Evolutionary conservation across 1,140 invertebrate genomes (phyloP).

Genomic region (Thaumatotibia leucotreta): DNA sequence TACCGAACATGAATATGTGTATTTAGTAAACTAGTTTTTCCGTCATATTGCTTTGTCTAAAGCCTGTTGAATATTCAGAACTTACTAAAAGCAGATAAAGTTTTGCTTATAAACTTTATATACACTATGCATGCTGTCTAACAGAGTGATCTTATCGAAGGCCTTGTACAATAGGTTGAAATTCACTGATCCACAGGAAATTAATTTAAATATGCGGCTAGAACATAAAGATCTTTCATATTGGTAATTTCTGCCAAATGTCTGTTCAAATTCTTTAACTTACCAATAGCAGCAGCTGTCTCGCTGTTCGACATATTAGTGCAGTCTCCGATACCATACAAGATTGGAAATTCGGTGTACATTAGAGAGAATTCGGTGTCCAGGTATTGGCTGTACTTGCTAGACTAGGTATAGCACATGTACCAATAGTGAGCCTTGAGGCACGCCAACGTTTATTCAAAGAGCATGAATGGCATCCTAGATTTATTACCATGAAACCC

Average conservation of each 20-base stretch:
- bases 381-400: too few relatives aligned
- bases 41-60: too few relatives aligned
- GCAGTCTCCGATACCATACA: conserved; percentile 97
- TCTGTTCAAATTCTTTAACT: conserved; percentile 19
- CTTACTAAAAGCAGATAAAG: too few relatives aligned
- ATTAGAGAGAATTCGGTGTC: conserved; percentile 89
- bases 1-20: too few relatives aligned
- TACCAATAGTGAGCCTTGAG: neutral
- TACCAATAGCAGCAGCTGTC: conserved; percentile 96
- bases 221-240: neutral
- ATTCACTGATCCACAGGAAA: neutral
- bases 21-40: too few relatives aligned
- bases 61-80: too few relatives aligned
- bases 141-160: too few relatives aligned
- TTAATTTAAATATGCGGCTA: too few relatives aligned
- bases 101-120: too few relatives aligned
- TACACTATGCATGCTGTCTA: too few relatives aligned
- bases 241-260: conserved; percentile 56
- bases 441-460: neutral
- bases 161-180: too few relatives aligned
- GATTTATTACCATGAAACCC: neutral
- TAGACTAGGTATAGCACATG: neutral
- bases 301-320: conserved; percentile 95
- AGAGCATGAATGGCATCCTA: neutral
- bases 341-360: conserved; percentile 88